phyloP scores from a whole-genome alignment of 2,113 vertebrate species.

The Salvelinus fontinalis region DNA sequence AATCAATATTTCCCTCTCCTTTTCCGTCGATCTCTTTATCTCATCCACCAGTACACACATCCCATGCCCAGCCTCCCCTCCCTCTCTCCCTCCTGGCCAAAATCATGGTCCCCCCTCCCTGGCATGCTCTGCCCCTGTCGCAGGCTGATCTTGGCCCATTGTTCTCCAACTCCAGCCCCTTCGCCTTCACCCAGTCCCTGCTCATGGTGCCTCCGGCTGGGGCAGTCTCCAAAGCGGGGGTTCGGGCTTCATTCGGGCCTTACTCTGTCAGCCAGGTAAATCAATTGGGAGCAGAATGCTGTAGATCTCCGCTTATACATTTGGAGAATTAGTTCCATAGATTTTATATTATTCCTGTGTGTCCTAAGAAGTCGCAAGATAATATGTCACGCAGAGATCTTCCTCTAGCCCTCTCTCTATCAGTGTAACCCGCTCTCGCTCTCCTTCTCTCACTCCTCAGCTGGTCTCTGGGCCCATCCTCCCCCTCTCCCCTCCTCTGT shows the following conservation, averaged over 20 bases:
- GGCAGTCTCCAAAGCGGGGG: constrained; percentile 30
- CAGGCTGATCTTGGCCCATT: constrained; percentile 63
- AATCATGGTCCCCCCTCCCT: constrained; percentile 53
- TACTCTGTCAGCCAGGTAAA: constrained; percentile 69
- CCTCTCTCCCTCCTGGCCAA: constrained; percentile 63
- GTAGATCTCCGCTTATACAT: no score
- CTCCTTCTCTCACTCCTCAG: constrained; percentile 48
- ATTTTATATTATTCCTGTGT: no score
- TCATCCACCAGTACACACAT: constrained; percentile 39
- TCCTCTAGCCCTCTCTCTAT: not conserved
- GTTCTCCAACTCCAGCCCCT: constrained; percentile 74
- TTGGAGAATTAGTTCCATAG: no score
- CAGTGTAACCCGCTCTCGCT: constrained; percentile 56
- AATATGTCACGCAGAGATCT: no score
- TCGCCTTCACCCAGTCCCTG: constrained; percentile 62
- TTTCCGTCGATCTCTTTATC: not conserved
- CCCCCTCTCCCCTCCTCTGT: constrained; percentile 44
- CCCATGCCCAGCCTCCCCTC: constrained; percentile 47
- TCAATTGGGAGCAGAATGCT: no score
- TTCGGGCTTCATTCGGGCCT: constrained; percentile 69
- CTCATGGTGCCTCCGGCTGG: constrained; percentile 54
- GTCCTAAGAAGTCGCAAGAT: not conserved
- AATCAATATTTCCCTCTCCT: not conserved
- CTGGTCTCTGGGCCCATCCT: constrained; percentile 53
- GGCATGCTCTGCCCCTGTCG: constrained; percentile 64